Conservation (phyloP, 1,140 invertebrate genomes). For the Drosophila nigromelanica region DNA sequence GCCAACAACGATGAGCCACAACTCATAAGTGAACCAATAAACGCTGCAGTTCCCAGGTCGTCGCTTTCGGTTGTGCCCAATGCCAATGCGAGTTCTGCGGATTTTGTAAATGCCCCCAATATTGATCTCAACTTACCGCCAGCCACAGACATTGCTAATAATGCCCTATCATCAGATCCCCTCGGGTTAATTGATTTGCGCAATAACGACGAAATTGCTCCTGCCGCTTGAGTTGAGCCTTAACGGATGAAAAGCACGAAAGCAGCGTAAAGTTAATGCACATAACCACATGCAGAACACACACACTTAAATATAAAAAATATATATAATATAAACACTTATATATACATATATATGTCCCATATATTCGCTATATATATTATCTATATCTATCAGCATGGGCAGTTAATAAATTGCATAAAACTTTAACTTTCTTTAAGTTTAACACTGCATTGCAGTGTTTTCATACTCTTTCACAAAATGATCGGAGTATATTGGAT, state of each 20-base stretch:
- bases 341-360: constrained; percentile 2
- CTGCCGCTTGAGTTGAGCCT: constrained; percentile 1
- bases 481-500: too few species aligned
- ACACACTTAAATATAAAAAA: constrained; percentile 18
- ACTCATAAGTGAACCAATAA: too few species aligned
- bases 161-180: too few species aligned
- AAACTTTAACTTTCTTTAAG: not conserved
- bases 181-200: too few species aligned
- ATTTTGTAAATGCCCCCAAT: too few species aligned
- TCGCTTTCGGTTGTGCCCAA: too few species aligned
- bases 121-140: too few species aligned
- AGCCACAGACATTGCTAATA: not conserved
- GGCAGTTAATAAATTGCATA: constrained; percentile 56
- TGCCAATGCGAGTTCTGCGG: too few species aligned
- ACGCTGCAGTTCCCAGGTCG: too few species aligned
- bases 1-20: too few species aligned
- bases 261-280: constrained; percentile 5
- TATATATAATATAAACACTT: not conserved
- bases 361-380: not conserved
- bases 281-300: constrained; percentile 22
- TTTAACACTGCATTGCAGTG: constrained; percentile 3
- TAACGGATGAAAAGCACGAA: not conserved
- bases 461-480: not conserved
- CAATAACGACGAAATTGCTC: not conserved
- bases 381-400: constrained; percentile 41